phyloP scores from a whole-genome alignment of 2,888 invertebrate species.

The Aspidapion aeneum region DNA sequence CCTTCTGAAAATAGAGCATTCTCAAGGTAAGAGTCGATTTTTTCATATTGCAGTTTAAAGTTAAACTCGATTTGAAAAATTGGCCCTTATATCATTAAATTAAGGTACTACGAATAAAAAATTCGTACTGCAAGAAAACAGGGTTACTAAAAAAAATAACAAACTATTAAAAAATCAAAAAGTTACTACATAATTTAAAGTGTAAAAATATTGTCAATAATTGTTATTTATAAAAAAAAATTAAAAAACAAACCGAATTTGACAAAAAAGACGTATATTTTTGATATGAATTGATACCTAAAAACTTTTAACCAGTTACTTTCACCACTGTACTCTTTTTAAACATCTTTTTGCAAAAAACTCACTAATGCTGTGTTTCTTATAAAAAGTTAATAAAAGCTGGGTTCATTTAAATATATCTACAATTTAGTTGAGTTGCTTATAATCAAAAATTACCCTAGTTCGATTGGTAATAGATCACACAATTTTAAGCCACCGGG shows the following conservation, averaged over 20 bases:
- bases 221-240: background rate
- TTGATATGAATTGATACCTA: slow-evolving; percentile 18
- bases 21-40: background rate
- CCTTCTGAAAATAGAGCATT: slow-evolving; percentile 30
- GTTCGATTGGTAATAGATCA: too few species aligned
- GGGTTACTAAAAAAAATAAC: background rate
- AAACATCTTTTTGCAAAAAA: background rate
- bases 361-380: too few species aligned
- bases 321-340: background rate
- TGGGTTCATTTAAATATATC: too few species aligned
- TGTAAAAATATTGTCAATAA: slow-evolving; percentile 1
- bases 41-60: background rate
- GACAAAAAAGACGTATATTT: slow-evolving; percentile 24
- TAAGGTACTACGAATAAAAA: background rate
- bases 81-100: background rate
- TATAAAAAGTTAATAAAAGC: too few species aligned
- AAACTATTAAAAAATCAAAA: background rate
- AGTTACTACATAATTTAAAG: background rate
- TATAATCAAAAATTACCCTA: too few species aligned
- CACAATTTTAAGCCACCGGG: too few species aligned
- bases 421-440: too few species aligned
- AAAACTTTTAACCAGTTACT: background rate
- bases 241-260: slow-evolving; percentile 23
- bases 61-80: background rate
- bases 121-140: background rate